Conservation (phyloP, 1,140 invertebrate genomes). For the Halictus rubicundus region DNA sequence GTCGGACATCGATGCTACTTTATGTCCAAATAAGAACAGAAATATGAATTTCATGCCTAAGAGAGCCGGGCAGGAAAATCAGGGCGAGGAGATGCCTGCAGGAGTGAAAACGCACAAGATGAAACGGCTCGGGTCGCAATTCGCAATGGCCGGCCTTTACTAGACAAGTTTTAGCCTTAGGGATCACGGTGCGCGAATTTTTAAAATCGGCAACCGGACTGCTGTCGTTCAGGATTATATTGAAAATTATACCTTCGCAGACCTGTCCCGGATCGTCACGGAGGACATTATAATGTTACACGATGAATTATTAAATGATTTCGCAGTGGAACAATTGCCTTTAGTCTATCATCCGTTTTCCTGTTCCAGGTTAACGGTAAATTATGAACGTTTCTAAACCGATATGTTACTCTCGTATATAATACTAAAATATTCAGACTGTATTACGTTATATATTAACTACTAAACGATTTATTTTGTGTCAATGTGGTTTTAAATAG, state of each 20-base stretch:
- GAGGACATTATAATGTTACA: background rate
- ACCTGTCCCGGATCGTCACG: too few species aligned
- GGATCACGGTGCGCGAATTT: background rate
- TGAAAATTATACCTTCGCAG: slow-evolving; percentile 25
- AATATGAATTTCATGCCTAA: background rate
- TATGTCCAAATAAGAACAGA: background rate
- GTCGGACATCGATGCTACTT: too few species aligned
- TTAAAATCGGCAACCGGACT: background rate
- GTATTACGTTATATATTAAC: too few species aligned
- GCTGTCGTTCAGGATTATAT: slow-evolving; percentile 8
- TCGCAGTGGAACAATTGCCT: too few species aligned
- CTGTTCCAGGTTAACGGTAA: too few species aligned
- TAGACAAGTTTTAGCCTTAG: background rate
- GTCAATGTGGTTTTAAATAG: too few species aligned
- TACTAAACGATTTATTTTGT: too few species aligned
- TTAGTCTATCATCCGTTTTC: background rate
- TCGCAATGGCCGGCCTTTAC: background rate
- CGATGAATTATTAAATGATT: slow-evolving; percentile 8
- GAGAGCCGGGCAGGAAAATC: background rate
- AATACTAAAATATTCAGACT: too few species aligned
- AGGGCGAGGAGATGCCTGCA: background rate
- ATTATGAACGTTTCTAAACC: too few species aligned
- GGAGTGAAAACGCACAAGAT: slow-evolving; percentile 13
- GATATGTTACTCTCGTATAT: too few species aligned
- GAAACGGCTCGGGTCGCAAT: background rate